Evolutionary conservation across 2,113 vertebrate genomes (phyloP).

Genomic region (Callaeas wilsoni): DNA sequence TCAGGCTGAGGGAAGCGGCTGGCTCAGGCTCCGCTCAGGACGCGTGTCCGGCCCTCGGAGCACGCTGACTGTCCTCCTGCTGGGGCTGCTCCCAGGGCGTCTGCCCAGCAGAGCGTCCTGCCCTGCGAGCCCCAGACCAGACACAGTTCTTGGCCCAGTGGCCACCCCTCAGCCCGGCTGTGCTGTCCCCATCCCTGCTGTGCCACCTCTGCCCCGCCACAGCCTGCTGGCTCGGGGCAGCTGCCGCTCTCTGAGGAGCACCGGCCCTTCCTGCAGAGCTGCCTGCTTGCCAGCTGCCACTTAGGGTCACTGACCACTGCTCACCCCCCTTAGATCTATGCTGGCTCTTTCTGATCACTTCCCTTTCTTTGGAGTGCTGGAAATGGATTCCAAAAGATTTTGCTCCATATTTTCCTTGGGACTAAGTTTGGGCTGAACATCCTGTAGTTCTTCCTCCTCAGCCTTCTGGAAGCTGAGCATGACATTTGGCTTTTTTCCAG

Average conservation of each 20-base stretch:
- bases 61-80: not conserved
- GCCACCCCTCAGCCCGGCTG: too few relatives aligned
- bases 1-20: not conserved
- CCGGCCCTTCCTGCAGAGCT: not conserved
- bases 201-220: not conserved
- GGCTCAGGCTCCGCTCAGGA: not conserved
- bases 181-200: not conserved
- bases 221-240: not conserved
- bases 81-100: not conserved
- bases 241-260: not conserved
- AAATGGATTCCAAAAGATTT: not conserved
- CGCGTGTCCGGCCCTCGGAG: not conserved
- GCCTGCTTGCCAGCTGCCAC: not conserved
- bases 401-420: not conserved
- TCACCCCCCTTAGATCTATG: not conserved
- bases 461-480: not conserved
- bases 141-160: rapidly evolving
- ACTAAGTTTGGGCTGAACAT: not conserved
- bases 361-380: not conserved
- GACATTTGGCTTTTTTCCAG: not conserved
- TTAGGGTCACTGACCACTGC: not conserved
- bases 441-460: not conserved
- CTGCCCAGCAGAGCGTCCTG: not conserved
- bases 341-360: not conserved
- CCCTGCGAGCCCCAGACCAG: not conserved